phyloP scores from a whole-genome alignment of 2,888 invertebrate genomes.

The Cyclophora punctaria region DNA sequence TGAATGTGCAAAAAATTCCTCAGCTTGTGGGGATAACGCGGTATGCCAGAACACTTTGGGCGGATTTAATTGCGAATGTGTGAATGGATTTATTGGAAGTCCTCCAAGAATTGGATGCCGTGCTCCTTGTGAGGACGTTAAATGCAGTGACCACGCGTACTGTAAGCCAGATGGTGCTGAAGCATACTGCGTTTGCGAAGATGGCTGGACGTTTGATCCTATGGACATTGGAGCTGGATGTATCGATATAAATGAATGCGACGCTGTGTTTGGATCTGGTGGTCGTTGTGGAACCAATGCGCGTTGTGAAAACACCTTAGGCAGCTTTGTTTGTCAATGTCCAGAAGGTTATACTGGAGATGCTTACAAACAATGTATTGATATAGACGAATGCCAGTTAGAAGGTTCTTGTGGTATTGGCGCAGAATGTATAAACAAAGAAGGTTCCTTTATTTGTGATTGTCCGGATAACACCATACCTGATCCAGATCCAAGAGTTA shows the following conservation, averaged over 20 bases:
- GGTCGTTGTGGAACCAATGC: slow-evolving; percentile 91
- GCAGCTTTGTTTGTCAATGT: slow-evolving; percentile 87
- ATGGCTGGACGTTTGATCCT: slow-evolving; percentile 95
- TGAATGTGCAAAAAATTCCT: slow-evolving; percentile 78
- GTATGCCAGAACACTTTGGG: slow-evolving; percentile 87
- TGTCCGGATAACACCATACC: slow-evolving; percentile 89
- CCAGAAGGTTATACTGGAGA: slow-evolving; percentile 91
- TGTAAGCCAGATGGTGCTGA: slow-evolving; percentile 92
- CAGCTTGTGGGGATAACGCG: slow-evolving; percentile 83
- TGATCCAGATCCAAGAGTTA: slow-evolving; percentile 87
- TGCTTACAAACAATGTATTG: slow-evolving; percentile 85
- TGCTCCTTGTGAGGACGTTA: slow-evolving; percentile 93
- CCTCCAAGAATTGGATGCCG: slow-evolving; percentile 87
- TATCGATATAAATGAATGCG: slow-evolving; percentile 94
- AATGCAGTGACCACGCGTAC: slow-evolving; percentile 90
- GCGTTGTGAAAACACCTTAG: slow-evolving; percentile 85
- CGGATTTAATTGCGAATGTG: slow-evolving; percentile 87
- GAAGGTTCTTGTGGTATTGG: slow-evolving; percentile 85
- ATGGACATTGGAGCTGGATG: slow-evolving; percentile 92
- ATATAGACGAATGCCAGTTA: slow-evolving; percentile 87
- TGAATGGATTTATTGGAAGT: slow-evolving; percentile 86
- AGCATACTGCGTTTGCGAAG: slow-evolving; percentile 93
- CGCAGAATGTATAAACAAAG: slow-evolving; percentile 85
- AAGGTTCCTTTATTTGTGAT: slow-evolving; percentile 85
- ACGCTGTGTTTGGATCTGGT: slow-evolving; percentile 81